Percentiles rank a stretch among this genome's conserved stretches.
These are phyloP conservation scores for Poecilobothrus nobilitatus DNA, from an alignment of 2,888 invertebrate species.

Conservation along the genomic window DNA sequence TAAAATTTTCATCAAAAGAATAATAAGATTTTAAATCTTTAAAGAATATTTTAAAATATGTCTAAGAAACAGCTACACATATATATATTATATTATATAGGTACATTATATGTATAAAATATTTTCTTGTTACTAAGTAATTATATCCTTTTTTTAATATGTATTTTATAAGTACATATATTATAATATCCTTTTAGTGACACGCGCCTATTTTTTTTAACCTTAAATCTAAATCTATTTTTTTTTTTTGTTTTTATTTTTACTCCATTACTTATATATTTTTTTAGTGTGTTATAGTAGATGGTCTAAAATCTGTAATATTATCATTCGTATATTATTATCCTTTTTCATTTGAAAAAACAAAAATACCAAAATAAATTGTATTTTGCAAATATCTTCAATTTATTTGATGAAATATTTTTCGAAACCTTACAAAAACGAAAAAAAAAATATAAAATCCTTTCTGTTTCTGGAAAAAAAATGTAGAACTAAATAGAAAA, in stretches of 20 bases:
- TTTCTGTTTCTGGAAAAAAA: neutral
- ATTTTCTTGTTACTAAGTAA: neutral
- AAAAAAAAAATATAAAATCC: neutral
- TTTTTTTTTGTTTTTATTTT: too few relatives aligned
- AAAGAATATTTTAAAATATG: too few relatives aligned
- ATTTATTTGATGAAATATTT: neutral
- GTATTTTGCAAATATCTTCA: neutral
- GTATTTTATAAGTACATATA: neutral
- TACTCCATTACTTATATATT: too few relatives aligned
- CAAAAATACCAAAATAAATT: neutral
- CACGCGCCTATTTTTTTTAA: too few relatives aligned
- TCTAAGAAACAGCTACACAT: too few relatives aligned
- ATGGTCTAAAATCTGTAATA: too few relatives aligned
- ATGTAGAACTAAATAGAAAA: neutral
- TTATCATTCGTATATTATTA: neutral
- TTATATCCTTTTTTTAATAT: constrained; percentile 4
- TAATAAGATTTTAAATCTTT: too few relatives aligned
- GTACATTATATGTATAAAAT: too few relatives aligned
- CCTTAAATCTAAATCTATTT: too few relatives aligned
- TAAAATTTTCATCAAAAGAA: too few relatives aligned
- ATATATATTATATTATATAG: too few relatives aligned
- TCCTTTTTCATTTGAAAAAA: neutral
- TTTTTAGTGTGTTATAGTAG: too few relatives aligned
- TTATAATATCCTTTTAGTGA: neutral
- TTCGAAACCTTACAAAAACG: neutral